Evolutionary conservation across 2,797 vertebrate genomes (phyloP), one percentile per base, ranked within the genome.

Genomic region (Holocentrus rufus): DNA sequence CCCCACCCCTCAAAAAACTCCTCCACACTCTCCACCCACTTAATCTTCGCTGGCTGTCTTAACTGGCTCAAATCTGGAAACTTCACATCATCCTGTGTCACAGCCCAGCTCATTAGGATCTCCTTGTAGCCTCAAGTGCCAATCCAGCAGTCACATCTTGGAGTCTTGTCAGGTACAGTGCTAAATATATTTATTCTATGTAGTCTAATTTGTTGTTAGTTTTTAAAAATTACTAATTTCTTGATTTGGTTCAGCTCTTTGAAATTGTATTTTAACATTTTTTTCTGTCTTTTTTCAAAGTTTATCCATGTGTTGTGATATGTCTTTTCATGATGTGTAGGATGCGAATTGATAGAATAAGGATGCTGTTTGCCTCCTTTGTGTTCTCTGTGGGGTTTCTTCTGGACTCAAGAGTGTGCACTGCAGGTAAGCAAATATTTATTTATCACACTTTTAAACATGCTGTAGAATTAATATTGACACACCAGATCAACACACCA

Each of bases 381-480:
- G 9, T 91, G 8, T 75, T 88, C 61, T 65, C 77, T 15, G 47
- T 77, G 65, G 82, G 80, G 17, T 57, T 88, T 82, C 69, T 92
- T 68, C 65, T 94, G 72, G 50, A 83, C 25, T 56, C 81, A 42
- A 82, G 81, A 42, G 58, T 74, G 25, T 91, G 89, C 69, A 62
- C 83, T 76, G 87, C 91, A 90, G 92, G 94, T 95, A 93, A 90
- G 81, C 34, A 25, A 57, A 15, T 42, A 10, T 63, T 69, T 72
- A 34, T 59, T 76, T 8, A n/a, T 47, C 2, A 60, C 2, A 64
- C 7, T 25, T 20, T 72, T 31, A 47, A 14, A 70, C 31, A 30
- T 50, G n/a, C n/a, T 44, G 25, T 10, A 57, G 4, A 69, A 39
- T 61, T 68, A 34, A 49, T 25, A 31, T 3, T 14, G 23, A 57